phyloP scores from a whole-genome alignment of 1,140 invertebrate species.

The Drosophila yakuba region DNA sequence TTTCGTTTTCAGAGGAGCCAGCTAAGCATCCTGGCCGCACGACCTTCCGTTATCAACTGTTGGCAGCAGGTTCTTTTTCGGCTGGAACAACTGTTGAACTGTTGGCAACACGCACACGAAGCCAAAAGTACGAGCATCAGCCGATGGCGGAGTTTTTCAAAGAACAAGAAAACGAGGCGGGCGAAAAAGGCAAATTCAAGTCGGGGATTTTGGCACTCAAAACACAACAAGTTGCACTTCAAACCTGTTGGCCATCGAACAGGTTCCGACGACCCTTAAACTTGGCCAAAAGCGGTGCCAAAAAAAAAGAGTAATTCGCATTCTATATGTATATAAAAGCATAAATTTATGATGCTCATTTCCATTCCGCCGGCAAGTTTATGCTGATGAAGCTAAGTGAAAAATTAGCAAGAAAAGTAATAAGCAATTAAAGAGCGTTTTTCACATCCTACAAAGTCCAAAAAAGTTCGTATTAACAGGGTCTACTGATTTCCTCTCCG shows the following conservation, averaged over 20 bases:
- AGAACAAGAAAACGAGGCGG: constrained; percentile 15
- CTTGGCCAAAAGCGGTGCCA: not conserved
- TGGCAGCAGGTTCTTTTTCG: constrained; percentile 35
- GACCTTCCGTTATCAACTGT: constrained; percentile 74
- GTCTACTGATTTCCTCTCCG: not conserved
- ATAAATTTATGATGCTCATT: constrained; percentile 39
- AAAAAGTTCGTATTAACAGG: not conserved
- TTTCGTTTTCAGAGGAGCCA: not conserved
- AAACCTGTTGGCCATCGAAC: constrained; percentile 54
- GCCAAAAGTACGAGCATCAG: not conserved
- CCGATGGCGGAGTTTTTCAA: constrained; percentile 16
- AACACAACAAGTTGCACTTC: constrained; percentile 73
- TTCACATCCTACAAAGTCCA: not conserved
- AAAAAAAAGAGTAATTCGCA: constrained; percentile 2
- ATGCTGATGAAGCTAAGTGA: constrained; percentile 46
- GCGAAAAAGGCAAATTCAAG: constrained; percentile 31
- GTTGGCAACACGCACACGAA: constrained; percentile 31
- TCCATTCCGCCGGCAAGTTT: constrained; percentile 32
- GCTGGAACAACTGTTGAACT: constrained; percentile 53
- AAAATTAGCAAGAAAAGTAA: constrained; percentile 42
- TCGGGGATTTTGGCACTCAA: constrained; percentile 44
- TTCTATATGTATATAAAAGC: constrained; percentile 6
- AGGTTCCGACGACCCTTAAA: constrained; percentile 38
- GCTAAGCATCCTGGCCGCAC: constrained; percentile 51
- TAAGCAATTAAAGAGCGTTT: constrained; percentile 22